Evolutionary conservation across 1,140 invertebrate species (phyloP), one percentile per base, ranked within the genome.

Genomic region (Drosophila melanica): DNA sequence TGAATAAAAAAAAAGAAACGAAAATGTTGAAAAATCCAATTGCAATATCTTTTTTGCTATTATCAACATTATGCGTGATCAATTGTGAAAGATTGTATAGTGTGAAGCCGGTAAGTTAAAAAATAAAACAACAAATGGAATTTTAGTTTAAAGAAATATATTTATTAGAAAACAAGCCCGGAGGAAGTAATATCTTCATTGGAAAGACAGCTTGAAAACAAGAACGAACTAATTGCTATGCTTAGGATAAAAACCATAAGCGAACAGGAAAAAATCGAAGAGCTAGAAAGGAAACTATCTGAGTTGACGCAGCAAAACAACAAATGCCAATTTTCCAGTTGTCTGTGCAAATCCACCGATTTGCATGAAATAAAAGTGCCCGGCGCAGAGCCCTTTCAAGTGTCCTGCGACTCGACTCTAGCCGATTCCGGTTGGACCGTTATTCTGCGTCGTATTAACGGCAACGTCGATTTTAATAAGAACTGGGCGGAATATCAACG

Each of bases 401-500:
- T 67, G n/a, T 23, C 54, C 39, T 72, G 69, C 8, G 69, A 72
- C 39, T 72, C 69, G 6, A 53, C 10, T 4, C 12, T 67, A 12
- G 47, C 12, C 9, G 48, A 33, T 33, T 41, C 63, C 12, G 69
- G 69, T 2, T 72, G 69, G 69, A 67, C 69, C 6, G 63, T 59
- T 0, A 53, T 72, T 23, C 47, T 58, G 23, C 69, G 69, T 39
- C 69, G 69, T 4, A 20, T 53, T 4, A 35, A 72, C 53, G 69
- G 69, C 2, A 39, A 30, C 3, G 54, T 53, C 0, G 27, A 33
- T 11, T 74, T 74, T 14, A 70, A 74, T 39, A 50, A 50, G 6
- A 55, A 74, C 11, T 74, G 71, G 71, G 27, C 44, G 8, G 50
- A 69, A 12, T 74, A 74, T 35, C 64, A 74, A 33, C 8, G 6